Percentiles rank a stretch among this genome's conserved stretches.
Evolutionary conservation across 2,888 invertebrate genomes (phyloP).

Genomic region (Chorisops tibialis): DNA sequence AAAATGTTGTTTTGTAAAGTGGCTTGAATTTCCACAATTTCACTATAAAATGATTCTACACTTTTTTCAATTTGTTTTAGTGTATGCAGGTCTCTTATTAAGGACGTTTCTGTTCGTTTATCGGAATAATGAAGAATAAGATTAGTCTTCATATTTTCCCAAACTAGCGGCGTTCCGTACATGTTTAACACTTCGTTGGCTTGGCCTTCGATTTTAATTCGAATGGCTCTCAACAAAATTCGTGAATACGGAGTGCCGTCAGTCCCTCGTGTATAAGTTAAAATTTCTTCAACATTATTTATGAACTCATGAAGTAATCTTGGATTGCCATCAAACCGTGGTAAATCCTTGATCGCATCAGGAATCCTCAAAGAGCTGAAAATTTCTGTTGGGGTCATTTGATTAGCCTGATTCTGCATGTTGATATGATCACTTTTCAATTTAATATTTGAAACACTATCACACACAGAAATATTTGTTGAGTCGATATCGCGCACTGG

Average conservation of each 20-base stretch:
- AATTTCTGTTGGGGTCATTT: no score
- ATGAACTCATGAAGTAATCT: not conserved
- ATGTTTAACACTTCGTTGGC: constrained; percentile 11
- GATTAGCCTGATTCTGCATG: no score
- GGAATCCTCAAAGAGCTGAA: no score
- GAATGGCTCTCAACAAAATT: not conserved
- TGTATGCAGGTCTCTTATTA: constrained; percentile 7
- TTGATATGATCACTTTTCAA: no score
- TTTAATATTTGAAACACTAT: no score
- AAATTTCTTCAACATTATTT: not conserved
- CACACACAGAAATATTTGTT: no score
- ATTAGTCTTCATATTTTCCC: no score
- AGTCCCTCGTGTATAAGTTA: not conserved
- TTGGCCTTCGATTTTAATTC: constrained; percentile 16
- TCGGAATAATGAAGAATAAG: constrained; percentile 13
- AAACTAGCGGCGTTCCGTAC: no score
- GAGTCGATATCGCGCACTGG: no score
- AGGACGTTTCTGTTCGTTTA: constrained; percentile 12
- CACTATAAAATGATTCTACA: no score
- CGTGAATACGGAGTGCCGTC: not conserved
- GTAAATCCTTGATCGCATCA: constrained; percentile 33
- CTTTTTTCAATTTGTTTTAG: no score
- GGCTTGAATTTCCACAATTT: no score
- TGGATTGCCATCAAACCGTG: constrained; percentile 23
- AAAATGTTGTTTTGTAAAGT: constrained; percentile 33